Conservation (phyloP, 2,888 invertebrate species). For the Pinctada fucata region DNA sequence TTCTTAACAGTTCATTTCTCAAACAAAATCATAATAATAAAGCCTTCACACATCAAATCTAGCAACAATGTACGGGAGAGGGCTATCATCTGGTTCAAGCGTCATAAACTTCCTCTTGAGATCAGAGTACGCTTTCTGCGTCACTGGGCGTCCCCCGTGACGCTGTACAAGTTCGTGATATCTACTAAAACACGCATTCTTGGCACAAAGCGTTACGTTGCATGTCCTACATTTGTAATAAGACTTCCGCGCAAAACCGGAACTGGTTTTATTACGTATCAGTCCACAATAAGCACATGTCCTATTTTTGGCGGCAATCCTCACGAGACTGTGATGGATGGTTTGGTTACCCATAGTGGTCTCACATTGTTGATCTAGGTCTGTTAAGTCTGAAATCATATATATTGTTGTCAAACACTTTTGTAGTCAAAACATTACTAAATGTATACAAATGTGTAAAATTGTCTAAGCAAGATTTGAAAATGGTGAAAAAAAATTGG, state of each 20-base stretch:
- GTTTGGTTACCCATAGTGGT: background rate
- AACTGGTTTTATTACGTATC: constrained; percentile 1
- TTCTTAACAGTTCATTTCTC: too few relatives aligned
- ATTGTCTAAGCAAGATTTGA: too few relatives aligned
- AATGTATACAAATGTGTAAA: too few relatives aligned
- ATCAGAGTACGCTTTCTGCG: background rate
- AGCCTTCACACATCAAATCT: background rate
- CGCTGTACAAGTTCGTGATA: constrained; percentile 13
- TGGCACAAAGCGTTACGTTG: constrained; percentile 14
- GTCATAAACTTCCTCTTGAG: background rate
- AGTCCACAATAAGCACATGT: constrained; percentile 13
- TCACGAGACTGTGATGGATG: background rate
- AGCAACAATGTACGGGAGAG: background rate
- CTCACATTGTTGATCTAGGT: background rate
- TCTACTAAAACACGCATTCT: constrained; percentile 9
- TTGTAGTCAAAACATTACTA: too few relatives aligned
- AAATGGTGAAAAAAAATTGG: too few relatives aligned
- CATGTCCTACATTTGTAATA: constrained; percentile 16
- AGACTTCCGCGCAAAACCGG: constrained; percentile 4
- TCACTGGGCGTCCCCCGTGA: constrained; percentile 7
- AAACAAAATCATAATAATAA: too few relatives aligned
- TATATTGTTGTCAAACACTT: background rate
- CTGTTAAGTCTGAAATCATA: constrained; percentile 5
- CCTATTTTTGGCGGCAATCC: background rate
- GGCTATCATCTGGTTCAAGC: background rate